Conservation (phyloP, 2,797 vertebrate genomes). For the Thripadectes ignobilis region DNA sequence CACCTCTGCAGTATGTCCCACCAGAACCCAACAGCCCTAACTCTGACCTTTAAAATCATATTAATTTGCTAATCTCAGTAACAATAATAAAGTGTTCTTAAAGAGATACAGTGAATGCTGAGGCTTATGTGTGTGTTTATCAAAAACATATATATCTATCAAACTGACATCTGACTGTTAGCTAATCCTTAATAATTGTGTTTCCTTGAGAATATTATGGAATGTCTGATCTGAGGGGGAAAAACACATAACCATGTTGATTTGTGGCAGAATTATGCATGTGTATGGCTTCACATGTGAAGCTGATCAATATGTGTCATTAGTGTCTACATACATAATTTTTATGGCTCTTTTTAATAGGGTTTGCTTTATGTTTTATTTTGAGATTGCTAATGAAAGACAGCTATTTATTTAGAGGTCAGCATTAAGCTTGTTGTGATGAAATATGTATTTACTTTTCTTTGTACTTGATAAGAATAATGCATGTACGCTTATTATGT, state of each 20-base stretch:
- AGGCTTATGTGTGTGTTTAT: background rate
- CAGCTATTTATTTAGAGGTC: constrained; percentile 64
- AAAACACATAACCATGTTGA: background rate
- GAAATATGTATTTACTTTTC: constrained; percentile 63
- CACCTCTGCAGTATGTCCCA: background rate
- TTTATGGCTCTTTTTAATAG: constrained; percentile 60
- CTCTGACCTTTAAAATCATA: background rate
- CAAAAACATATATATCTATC: background rate
- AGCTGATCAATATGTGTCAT: constrained; percentile 63
- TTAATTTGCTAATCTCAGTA: background rate
- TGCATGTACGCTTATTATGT: constrained; percentile 35
- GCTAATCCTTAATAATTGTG: constrained; percentile 26
- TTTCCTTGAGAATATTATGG: constrained; percentile 14
- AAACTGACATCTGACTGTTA: background rate
- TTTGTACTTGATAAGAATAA: constrained; percentile 65
- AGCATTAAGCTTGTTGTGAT: constrained; percentile 56
- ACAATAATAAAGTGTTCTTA: background rate
- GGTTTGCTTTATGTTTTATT: constrained; percentile 58
- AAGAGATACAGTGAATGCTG: background rate
- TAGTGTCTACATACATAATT: constrained; percentile 60
- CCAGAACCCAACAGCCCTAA: constrained; percentile 5
- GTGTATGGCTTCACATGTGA: background rate
- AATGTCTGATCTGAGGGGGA: background rate
- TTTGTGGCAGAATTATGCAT: constrained; percentile 45
- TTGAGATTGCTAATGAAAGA: constrained; percentile 61